Evolutionary conservation across 2,888 invertebrate species (phyloP), one percentile per base, ranked within the genome.

Genomic region (Opisthograptis luteolata): DNA sequence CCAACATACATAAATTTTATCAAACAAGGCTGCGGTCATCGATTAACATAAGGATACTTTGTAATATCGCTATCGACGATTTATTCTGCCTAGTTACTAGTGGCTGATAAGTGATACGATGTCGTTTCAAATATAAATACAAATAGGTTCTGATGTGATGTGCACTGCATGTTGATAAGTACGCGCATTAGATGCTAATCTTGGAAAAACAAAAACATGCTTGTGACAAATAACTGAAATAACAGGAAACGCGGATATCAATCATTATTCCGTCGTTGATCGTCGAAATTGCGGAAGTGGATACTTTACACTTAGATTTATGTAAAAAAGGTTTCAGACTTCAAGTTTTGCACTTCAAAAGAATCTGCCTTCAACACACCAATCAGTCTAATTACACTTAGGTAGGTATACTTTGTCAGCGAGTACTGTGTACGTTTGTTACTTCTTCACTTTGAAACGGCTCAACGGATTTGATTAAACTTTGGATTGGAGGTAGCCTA

Each of bases 211-310:
- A 48, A 27, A 47, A 41, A 48, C 35, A 48, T 30, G 13, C 22
- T 30, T 9, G 25, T 41, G 41, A 36, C 36, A 36, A 37, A 27
- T 32, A 42, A 24, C 41, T 36, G 24, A 36, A 37, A 27, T 32
- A 42, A 24, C 41, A 41, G 24, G 27, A 31, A 28, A 48, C n/a
- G 20, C 37, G 42, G 48, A 42, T 15, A 20, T 14, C 19, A 31
- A 42, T 32, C 42, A 42, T 48, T 48, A 47, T 41, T 14, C 30
- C n/a, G 31, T 17, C n/a, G n/a, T n/a, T n/a, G 41, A 36, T 48
- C 5, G 42, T 15, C 13, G 30, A 15, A 35, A 35, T 42, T 19
- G 37, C 42, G 37, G 48, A 49, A 37, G 42, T 42, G 2, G 17
- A 25, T 36, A 25, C 31, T 37, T 39, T 32, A 41, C 22, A 25